phyloP scores from a whole-genome alignment of 2,113 vertebrate species.

The Muscicapa adusta region DNA sequence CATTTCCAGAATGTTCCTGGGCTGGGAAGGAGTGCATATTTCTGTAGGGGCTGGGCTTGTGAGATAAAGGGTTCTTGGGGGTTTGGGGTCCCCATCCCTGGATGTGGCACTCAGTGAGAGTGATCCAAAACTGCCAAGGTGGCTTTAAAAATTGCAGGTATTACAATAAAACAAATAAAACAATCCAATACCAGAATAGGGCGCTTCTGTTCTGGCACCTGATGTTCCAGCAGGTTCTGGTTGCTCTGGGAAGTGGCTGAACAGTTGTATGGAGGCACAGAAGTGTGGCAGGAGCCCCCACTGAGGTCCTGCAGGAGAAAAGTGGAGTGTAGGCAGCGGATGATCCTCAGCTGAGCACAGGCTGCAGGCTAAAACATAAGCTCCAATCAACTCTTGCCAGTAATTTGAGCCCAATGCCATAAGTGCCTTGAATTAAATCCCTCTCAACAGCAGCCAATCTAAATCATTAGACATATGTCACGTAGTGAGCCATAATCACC shows the following conservation, averaged over 20 bases:
- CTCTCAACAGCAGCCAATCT: conserved; percentile 50
- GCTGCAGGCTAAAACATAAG: conserved; percentile 40
- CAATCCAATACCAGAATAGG: no score
- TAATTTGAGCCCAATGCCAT: conserved; percentile 38
- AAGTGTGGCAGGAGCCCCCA: background rate
- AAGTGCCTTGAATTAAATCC: conserved; percentile 63
- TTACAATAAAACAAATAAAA: background rate
- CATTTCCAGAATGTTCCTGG: background rate
- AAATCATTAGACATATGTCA: conserved; percentile 48
- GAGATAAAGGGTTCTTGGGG: background rate
- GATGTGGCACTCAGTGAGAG: background rate
- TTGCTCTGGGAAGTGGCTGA: background rate
- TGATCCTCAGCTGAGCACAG: conserved; percentile 47
- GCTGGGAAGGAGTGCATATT: background rate
- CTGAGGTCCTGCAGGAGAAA: background rate
- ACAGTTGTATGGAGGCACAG: background rate
- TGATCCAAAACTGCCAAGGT: background rate
- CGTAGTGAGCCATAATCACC: background rate
- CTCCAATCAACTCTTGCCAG: conserved; percentile 52
- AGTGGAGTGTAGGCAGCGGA: background rate
- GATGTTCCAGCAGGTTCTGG: background rate
- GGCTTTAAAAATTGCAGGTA: background rate
- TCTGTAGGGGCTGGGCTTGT: background rate
- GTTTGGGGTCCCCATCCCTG: background rate
- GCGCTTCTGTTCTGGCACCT: background rate